Base-by-base conservation (phyloP, 2,888 invertebrate genomes). In the Drosophila differens region DNA sequence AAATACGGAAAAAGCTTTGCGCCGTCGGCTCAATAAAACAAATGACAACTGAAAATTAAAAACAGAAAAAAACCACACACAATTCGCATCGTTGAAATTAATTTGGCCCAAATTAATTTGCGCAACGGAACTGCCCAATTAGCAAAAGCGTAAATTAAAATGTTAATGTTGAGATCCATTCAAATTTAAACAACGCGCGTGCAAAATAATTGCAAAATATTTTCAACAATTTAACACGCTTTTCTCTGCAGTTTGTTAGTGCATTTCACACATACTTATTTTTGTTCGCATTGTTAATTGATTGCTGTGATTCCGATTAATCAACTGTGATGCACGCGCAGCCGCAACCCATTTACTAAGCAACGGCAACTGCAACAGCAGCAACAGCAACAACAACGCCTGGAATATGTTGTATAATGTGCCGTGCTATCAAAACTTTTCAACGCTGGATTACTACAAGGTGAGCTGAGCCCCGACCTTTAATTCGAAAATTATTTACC, bases 361-460 rank as follows among this genome's bases (percentile, higher is more conserved):
- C 51, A 54, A 30, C 63, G 28, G 44, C 63, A 79, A 44, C 19
- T 39, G 57, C 62, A 55, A 41, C 59, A 58, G 37, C 60, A 55
- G 44, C 64, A 61, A 37, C 61, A 61, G 58, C 71, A 74, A 61
- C 62, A 79, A 78, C 79, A 82, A 87, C 89, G 72, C 74, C 79
- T 82, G 85, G 86, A 93, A 91, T 92, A 93, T 93, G 93, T 93
- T 93, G 92, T 93, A 93, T 92, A 93, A 93, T 93, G 93, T 93
- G 82, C 91, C 93, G 80, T 92, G 92, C 79, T 93, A 91, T 90
- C 93, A 93, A 89, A 93, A 93, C 81, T 93, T 92, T 91, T 91
- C 93, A 91, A 92, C 93, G 79, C 93, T 93, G 93, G 93, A 93
- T 93, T 93, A 93, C 91, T 93, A 92, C 90, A 93, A 93, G 93